Conservation (phyloP, 2,113 vertebrate species). For the Tringa solitaria region DNA sequence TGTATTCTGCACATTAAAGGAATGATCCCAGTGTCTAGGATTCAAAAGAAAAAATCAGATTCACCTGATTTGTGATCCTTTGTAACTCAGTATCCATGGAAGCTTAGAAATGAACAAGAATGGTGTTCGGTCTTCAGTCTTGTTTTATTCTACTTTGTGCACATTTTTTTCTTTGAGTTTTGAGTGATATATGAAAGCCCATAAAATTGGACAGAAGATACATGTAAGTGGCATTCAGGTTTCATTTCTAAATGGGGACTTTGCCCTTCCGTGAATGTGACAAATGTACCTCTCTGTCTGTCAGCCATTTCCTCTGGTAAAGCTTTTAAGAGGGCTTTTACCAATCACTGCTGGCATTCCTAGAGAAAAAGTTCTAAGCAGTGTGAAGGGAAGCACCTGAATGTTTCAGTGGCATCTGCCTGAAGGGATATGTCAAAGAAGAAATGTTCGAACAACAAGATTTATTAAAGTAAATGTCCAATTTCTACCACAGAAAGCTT, state of each 20-base stretch:
- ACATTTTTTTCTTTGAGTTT: slow-evolving; percentile 15
- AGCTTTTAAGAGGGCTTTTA: slow-evolving; percentile 50
- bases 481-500: slow-evolving; percentile 43
- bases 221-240: slow-evolving; percentile 53
- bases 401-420: slow-evolving; percentile 42
- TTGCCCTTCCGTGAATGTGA: slow-evolving; percentile 59
- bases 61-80: not conserved
- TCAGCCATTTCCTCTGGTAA: slow-evolving; percentile 27
- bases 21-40: not conserved
- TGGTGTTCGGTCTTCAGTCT: not conserved
- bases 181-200: slow-evolving; percentile 59
- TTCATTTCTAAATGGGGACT: slow-evolving; percentile 63
- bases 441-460: slow-evolving; percentile 52
- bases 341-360: slow-evolving; percentile 34
- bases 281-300: slow-evolving; percentile 54
- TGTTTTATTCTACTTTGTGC: not conserved
- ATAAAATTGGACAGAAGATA: slow-evolving; percentile 40
- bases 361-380: not conserved
- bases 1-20: not conserved
- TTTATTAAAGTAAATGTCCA: slow-evolving; percentile 61
- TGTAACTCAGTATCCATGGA: not conserved
- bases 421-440: slow-evolving; percentile 55
- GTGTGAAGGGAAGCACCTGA: slow-evolving; percentile 13
- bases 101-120: not conserved
- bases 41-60: not conserved